Evolutionary conservation across 2,113 vertebrate genomes (phyloP), one percentile per base, ranked within the genome.

Genomic region (Neotoma lepida): DNA sequence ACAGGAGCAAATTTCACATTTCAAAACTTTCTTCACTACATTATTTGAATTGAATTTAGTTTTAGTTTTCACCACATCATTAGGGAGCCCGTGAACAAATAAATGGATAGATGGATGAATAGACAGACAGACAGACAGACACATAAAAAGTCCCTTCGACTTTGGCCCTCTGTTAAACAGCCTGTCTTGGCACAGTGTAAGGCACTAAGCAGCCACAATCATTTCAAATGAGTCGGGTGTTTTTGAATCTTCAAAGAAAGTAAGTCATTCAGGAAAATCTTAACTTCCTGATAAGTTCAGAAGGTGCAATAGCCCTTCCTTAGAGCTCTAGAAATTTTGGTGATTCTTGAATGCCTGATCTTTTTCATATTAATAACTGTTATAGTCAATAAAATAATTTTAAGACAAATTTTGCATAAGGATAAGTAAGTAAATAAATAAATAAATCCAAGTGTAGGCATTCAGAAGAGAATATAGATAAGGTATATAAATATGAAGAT

Each of bases 11-110:
- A 95, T 22, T 70, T 96, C 91, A 95, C 95, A 96, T 96, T 97
- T 96, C 94, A 96, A 96, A 97, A 94, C 86, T 97, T 97, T 94
- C 96, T 95, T 89, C 82, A 30, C 95, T 82, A 22, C 96, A 56
- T 92, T 96, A 91, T 95, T 95, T 94, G 97, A 95, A 56, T 90
- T 88, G 46, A 70, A 78, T 95, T 97, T 95, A 93, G 86, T 89
- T 63, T 56, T 90, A 74, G 51, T 93, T 96, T 96, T 95, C 2
- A 63, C 90, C 86, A 63, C 81, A 87, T 96, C 74, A 68, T 95
- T 94, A 89, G 96, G 82, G 86, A 58, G 96, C 78, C 93, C 86
- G n/a, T 84, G 86, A 39, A 80, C 35, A 33, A 94, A 93, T 76
- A 44, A 63, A n/a, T 22, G 22, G 26, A 33, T 30, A 41, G 4